Conservation (phyloP, 1,140 invertebrate genomes). For the Hyphantria cunea region DNA sequence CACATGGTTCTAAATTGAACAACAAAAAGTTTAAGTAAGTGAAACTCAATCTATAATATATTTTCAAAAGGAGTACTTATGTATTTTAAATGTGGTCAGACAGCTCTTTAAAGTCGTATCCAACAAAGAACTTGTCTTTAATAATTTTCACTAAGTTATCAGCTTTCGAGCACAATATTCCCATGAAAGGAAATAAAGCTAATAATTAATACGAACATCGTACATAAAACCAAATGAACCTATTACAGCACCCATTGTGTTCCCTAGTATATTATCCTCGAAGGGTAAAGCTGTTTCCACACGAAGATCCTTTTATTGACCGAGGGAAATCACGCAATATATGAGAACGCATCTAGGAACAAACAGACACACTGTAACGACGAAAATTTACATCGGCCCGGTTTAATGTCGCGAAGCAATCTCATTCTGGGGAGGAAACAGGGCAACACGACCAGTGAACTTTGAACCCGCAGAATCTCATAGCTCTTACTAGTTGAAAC, state of each 20-base stretch:
- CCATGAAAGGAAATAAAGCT: slow-evolving; percentile 12
- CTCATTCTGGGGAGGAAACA: slow-evolving; percentile 67
- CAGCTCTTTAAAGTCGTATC: neutral
- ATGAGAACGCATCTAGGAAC: slow-evolving; percentile 40
- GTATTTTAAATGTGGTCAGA: slow-evolving; percentile 2
- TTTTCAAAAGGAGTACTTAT: neutral
- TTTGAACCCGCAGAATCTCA: slow-evolving; percentile 45
- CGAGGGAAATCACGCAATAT: slow-evolving; percentile 54
- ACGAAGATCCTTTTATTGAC: slow-evolving; percentile 41
- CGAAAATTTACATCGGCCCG: slow-evolving; percentile 77
- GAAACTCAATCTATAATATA: no score
- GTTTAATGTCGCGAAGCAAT: slow-evolving; percentile 77
- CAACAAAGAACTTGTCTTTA: slow-evolving; percentile 2
- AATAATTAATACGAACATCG: slow-evolving; percentile 36
- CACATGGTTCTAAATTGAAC: no score
- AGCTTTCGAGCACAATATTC: slow-evolving; percentile 17
- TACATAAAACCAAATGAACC: slow-evolving; percentile 40
- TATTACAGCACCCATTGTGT: slow-evolving; percentile 39
- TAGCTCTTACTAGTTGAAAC: slow-evolving; percentile 2
- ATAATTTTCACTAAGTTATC: slow-evolving; percentile 14
- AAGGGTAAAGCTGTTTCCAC: slow-evolving; percentile 28
- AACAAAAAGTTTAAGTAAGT: no score
- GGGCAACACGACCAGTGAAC: slow-evolving; percentile 45
- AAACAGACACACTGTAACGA: slow-evolving; percentile 65
- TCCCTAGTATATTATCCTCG: slow-evolving; percentile 37